Conservation (phyloP, 2,113 vertebrate genomes). For the Salminus brasiliensis region DNA sequence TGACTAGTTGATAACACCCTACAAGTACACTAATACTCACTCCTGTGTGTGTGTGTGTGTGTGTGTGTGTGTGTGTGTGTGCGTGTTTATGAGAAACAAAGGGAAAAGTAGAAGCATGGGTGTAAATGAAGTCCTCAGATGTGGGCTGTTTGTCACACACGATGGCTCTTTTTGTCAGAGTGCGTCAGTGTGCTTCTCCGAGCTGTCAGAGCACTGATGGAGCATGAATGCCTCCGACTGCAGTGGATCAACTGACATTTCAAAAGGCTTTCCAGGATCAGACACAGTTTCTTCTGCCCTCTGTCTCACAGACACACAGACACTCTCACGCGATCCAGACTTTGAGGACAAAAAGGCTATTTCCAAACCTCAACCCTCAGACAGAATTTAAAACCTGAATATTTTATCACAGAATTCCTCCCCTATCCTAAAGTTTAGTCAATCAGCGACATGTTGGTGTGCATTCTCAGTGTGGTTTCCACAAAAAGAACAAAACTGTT, state of each 20-base stretch:
- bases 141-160: constrained; percentile 34
- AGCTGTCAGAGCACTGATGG: constrained; percentile 1
- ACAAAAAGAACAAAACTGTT: too few species aligned
- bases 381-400: too few species aligned
- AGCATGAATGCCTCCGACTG: constrained; percentile 57
- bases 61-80: too few species aligned
- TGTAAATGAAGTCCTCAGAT: background rate
- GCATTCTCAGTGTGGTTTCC: too few species aligned
- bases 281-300: background rate
- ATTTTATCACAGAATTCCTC: too few species aligned
- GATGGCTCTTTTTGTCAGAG: constrained; percentile 27
- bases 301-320: constrained; percentile 10
- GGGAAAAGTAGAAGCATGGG: background rate
- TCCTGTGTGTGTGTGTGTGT: too few species aligned
- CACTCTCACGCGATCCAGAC: constrained; percentile 20
- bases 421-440: too few species aligned
- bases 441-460: too few species aligned
- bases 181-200: background rate
- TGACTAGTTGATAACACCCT: too few species aligned
- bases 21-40: too few species aligned
- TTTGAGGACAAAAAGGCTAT: background rate
- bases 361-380: too few species aligned
- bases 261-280: constrained; percentile 72
- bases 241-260: constrained; percentile 74
- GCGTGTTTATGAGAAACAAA: background rate